Percentiles rank a stretch among this genome's conserved stretches.
phyloP scores from a whole-genome alignment of 2,797 vertebrate genomes.

The Enteromius mattozi region DNA sequence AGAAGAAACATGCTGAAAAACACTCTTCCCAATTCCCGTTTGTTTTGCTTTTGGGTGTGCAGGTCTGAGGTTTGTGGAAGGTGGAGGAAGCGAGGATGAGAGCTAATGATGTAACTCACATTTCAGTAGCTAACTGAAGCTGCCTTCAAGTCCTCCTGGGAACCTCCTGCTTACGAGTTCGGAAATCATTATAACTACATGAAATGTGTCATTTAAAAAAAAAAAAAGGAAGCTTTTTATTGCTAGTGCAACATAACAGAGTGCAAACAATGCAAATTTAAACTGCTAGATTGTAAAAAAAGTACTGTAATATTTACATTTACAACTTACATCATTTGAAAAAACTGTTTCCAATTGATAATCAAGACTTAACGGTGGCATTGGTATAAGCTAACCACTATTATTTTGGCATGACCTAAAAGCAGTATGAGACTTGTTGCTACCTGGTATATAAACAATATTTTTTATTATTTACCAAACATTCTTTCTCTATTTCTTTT shows the following conservation, averaged over 20 bases:
- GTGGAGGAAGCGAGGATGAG: slow-evolving; percentile 33
- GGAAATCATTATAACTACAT: slow-evolving; percentile 28
- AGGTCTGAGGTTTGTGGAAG: slow-evolving; percentile 33
- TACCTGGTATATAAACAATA: slow-evolving; percentile 31
- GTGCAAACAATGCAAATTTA: not conserved
- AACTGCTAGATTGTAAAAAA: not conserved
- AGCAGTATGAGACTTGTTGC: not conserved
- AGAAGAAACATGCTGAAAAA: slow-evolving; percentile 33
- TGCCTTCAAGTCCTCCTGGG: slow-evolving; percentile 63
- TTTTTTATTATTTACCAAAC: slow-evolving; percentile 73
- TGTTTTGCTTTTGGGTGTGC: slow-evolving; percentile 25
- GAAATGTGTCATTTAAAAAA: slow-evolving; percentile 9
- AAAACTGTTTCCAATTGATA: not conserved
- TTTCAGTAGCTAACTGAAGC: slow-evolving; percentile 78
- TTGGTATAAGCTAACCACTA: not conserved
- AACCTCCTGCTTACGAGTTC: not conserved
- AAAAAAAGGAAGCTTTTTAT: not conserved
- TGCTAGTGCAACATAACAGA: not conserved
- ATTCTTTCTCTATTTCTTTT: not conserved
- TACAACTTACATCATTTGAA: not conserved
- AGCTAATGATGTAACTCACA: slow-evolving; percentile 73
- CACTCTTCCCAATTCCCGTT: slow-evolving; percentile 43
- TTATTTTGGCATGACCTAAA: not conserved
- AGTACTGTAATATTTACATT: not conserved
- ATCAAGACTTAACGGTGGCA: not conserved